Base-by-base conservation (phyloP, 2,113 vertebrate species). In the Upupa epops region DNA sequence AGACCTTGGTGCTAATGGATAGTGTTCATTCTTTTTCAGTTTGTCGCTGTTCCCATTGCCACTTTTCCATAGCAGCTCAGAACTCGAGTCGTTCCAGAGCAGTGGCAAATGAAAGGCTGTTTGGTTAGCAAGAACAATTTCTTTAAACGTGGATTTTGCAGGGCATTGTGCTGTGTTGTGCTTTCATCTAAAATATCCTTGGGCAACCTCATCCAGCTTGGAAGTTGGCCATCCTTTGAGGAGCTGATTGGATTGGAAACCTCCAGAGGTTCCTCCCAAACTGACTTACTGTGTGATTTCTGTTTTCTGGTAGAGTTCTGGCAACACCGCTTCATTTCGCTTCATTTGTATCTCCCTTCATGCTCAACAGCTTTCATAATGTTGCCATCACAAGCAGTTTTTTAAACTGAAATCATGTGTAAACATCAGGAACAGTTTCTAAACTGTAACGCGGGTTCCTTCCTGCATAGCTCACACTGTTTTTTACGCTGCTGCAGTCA, bases 351-450 rank as follows among this genome's bases (percentile, higher is more conserved):
- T 83, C 76, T 95, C 66, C 34, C 52, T 91, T 93, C 72, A 71
- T 49, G 83, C 76, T 81, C 61, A 81, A 42, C 58, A 81, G 86
- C 80, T 95, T 96, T 95, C 88, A 94, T 88, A 86, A 31, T 73
- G 82, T 95, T 93, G 71, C 88, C 78, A 59, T 85, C 78, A 88
- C 36, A 76, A 89, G 64, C 91, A 91, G 48, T 83, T 94, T 84
- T 87, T 93, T 66, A 83, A 95, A 84, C 74, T 85, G 83, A 83
- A 83, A 56, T 71, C 58, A 73, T 89, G 59, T 87, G 78, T 93
- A 93, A 95, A 91, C 80, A 94, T 89, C 68, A 91, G 75, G 78
- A 93, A 34, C 45, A 21, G 49, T 78, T 91, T 92, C 92, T 90
- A 71, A 91, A 70, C 74, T 81, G 48, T 73, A 92, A 77, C 22